Conservation (phyloP, 2,797 vertebrate genomes). For the Lacerta viridis region DNA sequence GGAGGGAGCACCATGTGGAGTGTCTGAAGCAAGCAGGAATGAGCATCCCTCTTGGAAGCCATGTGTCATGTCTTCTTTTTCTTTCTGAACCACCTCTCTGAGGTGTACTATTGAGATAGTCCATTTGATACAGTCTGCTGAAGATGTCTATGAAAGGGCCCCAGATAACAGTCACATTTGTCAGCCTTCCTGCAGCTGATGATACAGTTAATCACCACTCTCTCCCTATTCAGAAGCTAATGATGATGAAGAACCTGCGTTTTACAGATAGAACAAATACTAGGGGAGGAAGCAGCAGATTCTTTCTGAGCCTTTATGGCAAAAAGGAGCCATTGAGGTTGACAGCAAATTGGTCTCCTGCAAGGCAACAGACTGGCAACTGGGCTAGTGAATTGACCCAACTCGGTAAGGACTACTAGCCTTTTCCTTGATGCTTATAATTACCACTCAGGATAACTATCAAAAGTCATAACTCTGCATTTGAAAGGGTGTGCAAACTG, state of each 20-base stretch:
- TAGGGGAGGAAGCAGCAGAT: constrained; percentile 6
- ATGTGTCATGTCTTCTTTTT: neutral
- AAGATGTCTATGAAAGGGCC: neutral
- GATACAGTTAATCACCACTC: neutral
- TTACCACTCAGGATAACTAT: neutral
- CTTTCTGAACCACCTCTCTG: neutral
- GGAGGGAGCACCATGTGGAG: no score
- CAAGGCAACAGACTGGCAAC: neutral
- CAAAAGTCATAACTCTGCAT: neutral
- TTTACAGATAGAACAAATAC: neutral
- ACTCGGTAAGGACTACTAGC: neutral
- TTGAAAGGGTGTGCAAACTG: neutral
- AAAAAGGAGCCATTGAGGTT: neutral
- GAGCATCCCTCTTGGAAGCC: neutral
- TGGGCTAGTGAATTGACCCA: neutral
- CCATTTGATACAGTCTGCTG: constrained; percentile 10
- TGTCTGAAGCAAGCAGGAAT: neutral
- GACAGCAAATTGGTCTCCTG: neutral
- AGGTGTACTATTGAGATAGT: neutral
- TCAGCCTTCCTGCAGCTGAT: neutral
- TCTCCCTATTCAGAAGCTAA: neutral
- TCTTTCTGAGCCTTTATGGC: neutral
- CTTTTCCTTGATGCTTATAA: neutral
- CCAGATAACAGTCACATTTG: constrained; percentile 5
- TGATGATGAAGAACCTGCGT: neutral